These are phyloP conservation scores for Ochotona curzoniae DNA, from an alignment of 2,113 vertebrate genomes.

Conservation along the genomic window DNA sequence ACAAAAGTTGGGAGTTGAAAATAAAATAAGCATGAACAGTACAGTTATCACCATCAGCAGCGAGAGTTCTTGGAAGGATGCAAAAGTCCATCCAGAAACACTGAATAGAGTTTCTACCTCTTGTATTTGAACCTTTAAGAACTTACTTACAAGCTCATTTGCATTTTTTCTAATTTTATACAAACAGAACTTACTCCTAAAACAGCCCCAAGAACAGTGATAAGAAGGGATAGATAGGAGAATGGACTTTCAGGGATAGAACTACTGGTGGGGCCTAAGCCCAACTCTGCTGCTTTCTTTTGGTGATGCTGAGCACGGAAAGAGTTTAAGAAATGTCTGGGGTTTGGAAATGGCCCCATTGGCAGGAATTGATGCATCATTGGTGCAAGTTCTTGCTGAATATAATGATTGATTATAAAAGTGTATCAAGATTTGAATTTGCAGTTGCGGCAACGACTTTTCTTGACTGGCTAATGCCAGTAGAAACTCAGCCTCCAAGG, in stretches of 20 bases:
- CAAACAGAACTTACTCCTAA: constrained; percentile 45
- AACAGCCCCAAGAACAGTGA: background rate
- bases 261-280: background rate
- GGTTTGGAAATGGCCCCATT: background rate
- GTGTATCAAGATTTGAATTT: background rate
- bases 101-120: background rate
- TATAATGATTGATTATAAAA: background rate
- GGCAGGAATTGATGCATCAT: background rate
- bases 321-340: background rate
- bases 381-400: background rate
- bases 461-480: background rate
- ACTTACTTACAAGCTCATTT: background rate
- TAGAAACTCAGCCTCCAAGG: background rate
- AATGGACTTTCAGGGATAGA: background rate
- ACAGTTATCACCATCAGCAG: background rate
- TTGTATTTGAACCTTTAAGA: constrained; percentile 29
- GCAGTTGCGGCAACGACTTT: background rate
- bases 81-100: background rate
- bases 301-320: background rate
- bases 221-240: background rate
- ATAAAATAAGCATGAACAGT: constrained; percentile 1
- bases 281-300: background rate
- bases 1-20: constrained; percentile 51
- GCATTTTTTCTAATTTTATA: constrained; percentile 41
- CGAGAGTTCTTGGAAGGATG: background rate